Evolutionary conservation across 2,113 vertebrate species (phyloP).

Genomic region (Eptesicus fuscus): DNA sequence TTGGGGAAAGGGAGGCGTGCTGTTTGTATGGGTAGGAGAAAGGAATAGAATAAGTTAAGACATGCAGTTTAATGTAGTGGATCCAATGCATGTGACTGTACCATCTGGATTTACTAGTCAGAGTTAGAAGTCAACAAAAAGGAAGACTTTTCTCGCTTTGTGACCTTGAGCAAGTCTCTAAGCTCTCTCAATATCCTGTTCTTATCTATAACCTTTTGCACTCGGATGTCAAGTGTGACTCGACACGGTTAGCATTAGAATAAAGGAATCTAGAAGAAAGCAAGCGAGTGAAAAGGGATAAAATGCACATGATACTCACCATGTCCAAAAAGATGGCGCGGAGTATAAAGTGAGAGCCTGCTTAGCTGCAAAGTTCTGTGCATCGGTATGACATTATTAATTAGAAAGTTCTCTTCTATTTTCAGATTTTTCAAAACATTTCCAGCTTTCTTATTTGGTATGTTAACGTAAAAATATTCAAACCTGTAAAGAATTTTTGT

Average conservation of each 20-base stretch:
- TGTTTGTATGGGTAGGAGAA: background rate
- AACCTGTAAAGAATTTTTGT: too few relatives aligned
- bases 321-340: background rate
- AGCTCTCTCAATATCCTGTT: background rate
- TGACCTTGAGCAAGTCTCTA: background rate
- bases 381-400: background rate
- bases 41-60: background rate
- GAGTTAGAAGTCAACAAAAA: background rate
- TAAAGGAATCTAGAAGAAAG: too few relatives aligned
- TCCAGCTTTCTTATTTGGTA: background rate
- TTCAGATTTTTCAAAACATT: conserved; percentile 11
- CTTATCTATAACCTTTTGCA: too few relatives aligned
- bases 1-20: background rate
- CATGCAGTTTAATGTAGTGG: background rate
- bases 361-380: background rate
- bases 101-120: background rate
- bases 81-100: background rate
- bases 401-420: background rate
- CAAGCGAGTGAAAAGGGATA: too few relatives aligned
- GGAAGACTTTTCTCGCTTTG: background rate
- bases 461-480: too few relatives aligned
- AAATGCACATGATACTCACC: background rate
- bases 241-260: too few relatives aligned
- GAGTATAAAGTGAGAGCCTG: background rate
- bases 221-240: too few relatives aligned